Base-by-base conservation (phyloP, 2,888 invertebrate genomes). In the Frankliniella fusca region DNA sequence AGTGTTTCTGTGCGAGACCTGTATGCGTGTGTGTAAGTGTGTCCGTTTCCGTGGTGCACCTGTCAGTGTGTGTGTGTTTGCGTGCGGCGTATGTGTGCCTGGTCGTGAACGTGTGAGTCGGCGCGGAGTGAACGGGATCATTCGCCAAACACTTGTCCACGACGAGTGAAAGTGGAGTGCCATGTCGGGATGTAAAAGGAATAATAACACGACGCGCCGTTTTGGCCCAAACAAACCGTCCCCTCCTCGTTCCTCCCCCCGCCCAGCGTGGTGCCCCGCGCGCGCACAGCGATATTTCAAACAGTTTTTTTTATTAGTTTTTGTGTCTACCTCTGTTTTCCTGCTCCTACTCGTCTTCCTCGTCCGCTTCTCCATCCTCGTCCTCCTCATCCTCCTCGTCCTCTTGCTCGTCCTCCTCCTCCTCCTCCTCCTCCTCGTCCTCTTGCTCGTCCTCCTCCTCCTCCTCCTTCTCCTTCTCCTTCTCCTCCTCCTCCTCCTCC, bases 141-240 rank as follows among this genome's bases (percentile, higher is more conserved):
- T 38, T 61, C 20, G 61, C 61, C 61, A 61, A 61, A 61, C 61
- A 61, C 61, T 61, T 61, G 61, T 61, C 61, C 61, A 18, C 15
- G 38, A 38, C 61, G 3, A n/a, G 61, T 61, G 61, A 61, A 61
- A 61, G 61, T 18, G 61, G n/a, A n/a, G 61, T 15, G n/a, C n/a
- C 61, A 61, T n/a, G 18, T n/a, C 61, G 61, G 61, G 61, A 61
- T 61, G 61, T 61, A 61, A 61, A 61, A 61, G 61, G n/a, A 61
- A 61, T 61, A 61, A 7, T n/a, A 61, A 61, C 61, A 61, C n/a
- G 20, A 54, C 61, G 61, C 61, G n/a, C 61, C 61, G 61, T 61
- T 61, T 38, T 38, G 38, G 38, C 38, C 61, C 54, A 61, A 61
- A 61, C 20, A 18, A 61, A 61, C 11, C 38, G 38, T 38, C 61